Conservation (phyloP, 2,113 vertebrate species). For the Sebastes schlegelii region DNA sequence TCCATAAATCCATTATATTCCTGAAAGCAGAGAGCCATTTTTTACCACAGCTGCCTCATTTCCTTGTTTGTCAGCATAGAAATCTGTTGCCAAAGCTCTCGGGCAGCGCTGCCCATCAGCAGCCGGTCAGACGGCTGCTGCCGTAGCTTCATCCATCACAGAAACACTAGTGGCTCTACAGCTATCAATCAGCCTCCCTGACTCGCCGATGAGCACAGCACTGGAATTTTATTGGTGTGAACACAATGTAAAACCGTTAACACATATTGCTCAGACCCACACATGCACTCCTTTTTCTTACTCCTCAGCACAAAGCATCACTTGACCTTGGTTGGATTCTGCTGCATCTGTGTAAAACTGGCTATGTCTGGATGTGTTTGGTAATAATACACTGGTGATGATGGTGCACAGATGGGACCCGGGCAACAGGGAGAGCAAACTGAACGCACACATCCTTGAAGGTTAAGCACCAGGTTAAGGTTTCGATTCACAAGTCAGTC, state of each 20-base stretch:
- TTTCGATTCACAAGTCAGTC: too few species aligned
- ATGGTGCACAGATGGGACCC: not conserved
- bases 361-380: not conserved
- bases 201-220: not conserved
- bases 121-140: constrained; percentile 25
- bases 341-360: not conserved
- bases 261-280: not conserved
- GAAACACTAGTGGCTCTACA: constrained; percentile 22
- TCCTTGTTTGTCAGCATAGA: constrained; percentile 50
- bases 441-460: not conserved
- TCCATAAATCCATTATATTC: constrained; percentile 36
- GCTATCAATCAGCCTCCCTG: constrained; percentile 40
- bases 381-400: not conserved
- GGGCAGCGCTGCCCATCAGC: constrained; percentile 33
- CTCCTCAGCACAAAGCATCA: constrained; percentile 21
- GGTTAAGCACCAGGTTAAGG: not conserved
- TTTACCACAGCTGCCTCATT: constrained; percentile 46
- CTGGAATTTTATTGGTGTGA: constrained; percentile 29
- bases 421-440: not conserved
- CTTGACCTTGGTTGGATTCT: constrained; percentile 13
- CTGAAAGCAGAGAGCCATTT: constrained; percentile 19
- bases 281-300: not conserved
- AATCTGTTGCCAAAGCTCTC: constrained; percentile 44
- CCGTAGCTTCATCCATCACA: constrained; percentile 49
- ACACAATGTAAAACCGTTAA: constrained; percentile 21